Base-by-base conservation (phyloP, 2,113 vertebrate species). In the Bufo bufo region DNA sequence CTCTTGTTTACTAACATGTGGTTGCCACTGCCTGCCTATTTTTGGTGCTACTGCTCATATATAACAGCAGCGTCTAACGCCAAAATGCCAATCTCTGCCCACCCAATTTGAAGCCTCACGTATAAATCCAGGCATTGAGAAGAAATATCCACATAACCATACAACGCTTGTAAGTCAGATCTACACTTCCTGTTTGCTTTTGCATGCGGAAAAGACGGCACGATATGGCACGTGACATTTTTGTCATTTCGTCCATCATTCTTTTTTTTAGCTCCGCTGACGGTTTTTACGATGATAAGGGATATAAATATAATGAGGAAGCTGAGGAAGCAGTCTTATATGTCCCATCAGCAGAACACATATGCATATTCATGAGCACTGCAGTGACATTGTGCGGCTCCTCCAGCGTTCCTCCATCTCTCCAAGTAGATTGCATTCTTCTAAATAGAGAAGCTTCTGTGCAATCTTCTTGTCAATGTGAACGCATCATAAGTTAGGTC, bases 301-400 rank as follows among this genome's bases (percentile, higher is more conserved):
- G 72, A 20, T 75, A 75, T 75, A 75, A 75, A 75, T 75, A 75
- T 75, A 75, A 75, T 75, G 72, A 75, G 72, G 47, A 74, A 71
- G 66, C 71, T 74, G 71, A 74, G 71, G 4, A 50, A 75, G 72
- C 72, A 50, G 72, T 20, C 7, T 20, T 75, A 74, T 75, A 75
- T 9, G 72, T 19, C 4, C 72, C 72, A 75, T 75, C 72, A 19
- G 72, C 3, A 75, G 47, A 75, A 75, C 72, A 74, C 72, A 75
- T 50, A 75, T 75, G 72, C 72, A 75, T 75, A 74, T 75, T 75
- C 72, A 75, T 75, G 72, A 75, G 47, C 2, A 4, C 16, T 2
- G 4, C 33, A 47, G 33, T 45, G 81, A 82, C 59, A 45, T 71
- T 43, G 66, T 71, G 19, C 45, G 45, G 14, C 43, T 72, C 69